phyloP scores from a whole-genome alignment of 2,113 vertebrate genomes.

The Hystrix cristata region DNA sequence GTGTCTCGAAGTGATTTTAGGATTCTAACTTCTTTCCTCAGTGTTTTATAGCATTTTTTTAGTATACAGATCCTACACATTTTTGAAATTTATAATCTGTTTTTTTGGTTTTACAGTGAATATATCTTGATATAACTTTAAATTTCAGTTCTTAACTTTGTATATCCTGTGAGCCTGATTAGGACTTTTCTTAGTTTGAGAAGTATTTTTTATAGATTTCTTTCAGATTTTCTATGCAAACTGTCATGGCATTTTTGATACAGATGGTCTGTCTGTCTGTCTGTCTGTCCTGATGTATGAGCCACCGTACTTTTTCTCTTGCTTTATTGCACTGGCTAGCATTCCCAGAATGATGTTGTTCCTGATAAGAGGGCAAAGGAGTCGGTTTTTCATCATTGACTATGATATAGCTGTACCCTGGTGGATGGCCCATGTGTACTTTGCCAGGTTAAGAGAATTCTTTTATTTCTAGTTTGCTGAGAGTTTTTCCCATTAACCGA shows the following conservation, averaged over 20 bases:
- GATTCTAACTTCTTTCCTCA: too few species aligned
- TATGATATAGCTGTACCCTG: background rate
- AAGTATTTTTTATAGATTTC: background rate
- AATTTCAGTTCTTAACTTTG: background rate
- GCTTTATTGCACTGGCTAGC: background rate
- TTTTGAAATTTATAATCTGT: too few species aligned
- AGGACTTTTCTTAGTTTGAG: background rate
- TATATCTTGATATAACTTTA: background rate
- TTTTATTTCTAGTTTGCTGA: constrained; percentile 35
- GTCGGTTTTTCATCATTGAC: background rate
- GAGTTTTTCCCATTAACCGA: background rate
- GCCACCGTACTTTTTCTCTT: background rate
- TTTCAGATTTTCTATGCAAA: background rate
- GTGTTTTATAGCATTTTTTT: too few species aligned
- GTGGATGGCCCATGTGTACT: background rate
- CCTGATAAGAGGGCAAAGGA: background rate
- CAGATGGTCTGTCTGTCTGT: background rate
- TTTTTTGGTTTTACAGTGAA: too few species aligned
- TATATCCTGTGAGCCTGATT: background rate
- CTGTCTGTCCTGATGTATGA: background rate
- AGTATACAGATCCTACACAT: too few species aligned
- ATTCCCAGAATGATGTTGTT: background rate
- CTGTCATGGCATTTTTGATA: background rate
- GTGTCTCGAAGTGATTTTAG: too few species aligned
- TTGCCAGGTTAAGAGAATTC: background rate